phyloP scores from a whole-genome alignment of 2,113 vertebrate species.

The Meriones unguiculatus region DNA sequence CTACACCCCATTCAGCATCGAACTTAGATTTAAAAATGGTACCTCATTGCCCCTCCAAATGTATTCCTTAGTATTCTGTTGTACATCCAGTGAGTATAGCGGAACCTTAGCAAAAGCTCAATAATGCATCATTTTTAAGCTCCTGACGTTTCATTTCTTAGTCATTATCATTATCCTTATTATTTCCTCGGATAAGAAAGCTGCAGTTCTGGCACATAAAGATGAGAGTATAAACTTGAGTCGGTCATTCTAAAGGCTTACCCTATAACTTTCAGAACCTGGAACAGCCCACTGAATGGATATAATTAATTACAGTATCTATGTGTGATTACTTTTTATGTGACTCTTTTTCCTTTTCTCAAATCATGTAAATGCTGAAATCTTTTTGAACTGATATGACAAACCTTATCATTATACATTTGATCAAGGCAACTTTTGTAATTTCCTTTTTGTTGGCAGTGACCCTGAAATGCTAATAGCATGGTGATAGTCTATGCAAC shows the following conservation, averaged over 20 bases:
- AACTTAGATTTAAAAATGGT: background rate
- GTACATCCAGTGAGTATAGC: background rate
- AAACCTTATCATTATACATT: slow-evolving; percentile 90
- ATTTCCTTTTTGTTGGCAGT: slow-evolving; percentile 88
- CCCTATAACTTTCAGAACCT: slow-evolving; percentile 84
- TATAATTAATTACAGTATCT: slow-evolving; percentile 84
- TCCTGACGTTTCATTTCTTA: slow-evolving; percentile 82
- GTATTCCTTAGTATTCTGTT: background rate
- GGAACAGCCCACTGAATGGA: slow-evolving; percentile 65
- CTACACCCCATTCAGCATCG: background rate
- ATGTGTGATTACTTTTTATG: slow-evolving; percentile 89
- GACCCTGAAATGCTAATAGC: slow-evolving; percentile 89
- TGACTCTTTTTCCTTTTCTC: slow-evolving; percentile 88
- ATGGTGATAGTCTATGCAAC: slow-evolving; percentile 99
- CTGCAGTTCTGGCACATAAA: slow-evolving; percentile 78
- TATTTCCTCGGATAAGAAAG: slow-evolving; percentile 78
- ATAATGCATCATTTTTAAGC: slow-evolving; percentile 85
- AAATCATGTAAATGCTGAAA: slow-evolving; percentile 92
- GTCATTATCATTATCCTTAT: too few species aligned
- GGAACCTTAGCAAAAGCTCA: background rate
- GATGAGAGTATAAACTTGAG: slow-evolving; percentile 80
- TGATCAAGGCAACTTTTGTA: slow-evolving; percentile 91
- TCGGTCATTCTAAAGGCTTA: slow-evolving; percentile 87
- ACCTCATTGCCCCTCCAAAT: background rate
- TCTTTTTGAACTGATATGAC: slow-evolving; percentile 98